These are phyloP conservation scores for Thera britannica DNA, from an alignment of 2,888 invertebrate species.

Conservation along the genomic window DNA sequence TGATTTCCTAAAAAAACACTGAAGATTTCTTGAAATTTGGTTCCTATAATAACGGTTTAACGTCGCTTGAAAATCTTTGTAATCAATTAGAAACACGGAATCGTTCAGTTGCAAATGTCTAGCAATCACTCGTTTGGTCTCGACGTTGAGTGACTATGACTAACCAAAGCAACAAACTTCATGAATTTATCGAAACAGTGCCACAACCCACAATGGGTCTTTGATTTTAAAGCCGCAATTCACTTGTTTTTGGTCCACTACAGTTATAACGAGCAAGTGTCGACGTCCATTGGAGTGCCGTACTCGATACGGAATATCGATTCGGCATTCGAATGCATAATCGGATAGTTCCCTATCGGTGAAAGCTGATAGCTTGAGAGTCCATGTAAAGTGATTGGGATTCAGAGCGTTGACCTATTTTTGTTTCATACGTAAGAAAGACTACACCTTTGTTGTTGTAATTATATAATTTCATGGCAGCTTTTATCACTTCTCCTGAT, in stretches of 20 bases:
- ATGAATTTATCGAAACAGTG: not conserved
- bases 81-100: too few species aligned
- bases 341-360: slow-evolving; percentile 22
- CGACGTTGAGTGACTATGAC: too few species aligned
- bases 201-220: too few species aligned
- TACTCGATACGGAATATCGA: slow-evolving; percentile 24
- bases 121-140: too few species aligned
- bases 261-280: slow-evolving; percentile 17
- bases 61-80: too few species aligned
- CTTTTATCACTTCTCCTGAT: too few species aligned
- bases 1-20: too few species aligned
- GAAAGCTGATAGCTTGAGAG: slow-evolving; percentile 19
- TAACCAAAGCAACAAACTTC: not conserved
- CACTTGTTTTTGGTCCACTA: slow-evolving; percentile 11
- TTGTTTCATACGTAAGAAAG: not conserved
- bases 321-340: slow-evolving; percentile 30
- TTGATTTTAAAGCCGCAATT: slow-evolving; percentile 13
- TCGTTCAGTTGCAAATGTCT: too few species aligned
- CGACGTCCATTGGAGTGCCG: slow-evolving; percentile 6
- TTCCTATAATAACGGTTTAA: too few species aligned
- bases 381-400: slow-evolving; percentile 12
- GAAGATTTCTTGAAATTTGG: too few species aligned
- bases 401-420: not conserved
- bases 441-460: too few species aligned
- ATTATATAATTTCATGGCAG: too few species aligned